Percentiles rank a stretch among this genome's conserved stretches.
These are phyloP conservation scores for Strigamia maritima DNA, from an alignment of 2,888 invertebrate species.

Conservation along the genomic window DNA sequence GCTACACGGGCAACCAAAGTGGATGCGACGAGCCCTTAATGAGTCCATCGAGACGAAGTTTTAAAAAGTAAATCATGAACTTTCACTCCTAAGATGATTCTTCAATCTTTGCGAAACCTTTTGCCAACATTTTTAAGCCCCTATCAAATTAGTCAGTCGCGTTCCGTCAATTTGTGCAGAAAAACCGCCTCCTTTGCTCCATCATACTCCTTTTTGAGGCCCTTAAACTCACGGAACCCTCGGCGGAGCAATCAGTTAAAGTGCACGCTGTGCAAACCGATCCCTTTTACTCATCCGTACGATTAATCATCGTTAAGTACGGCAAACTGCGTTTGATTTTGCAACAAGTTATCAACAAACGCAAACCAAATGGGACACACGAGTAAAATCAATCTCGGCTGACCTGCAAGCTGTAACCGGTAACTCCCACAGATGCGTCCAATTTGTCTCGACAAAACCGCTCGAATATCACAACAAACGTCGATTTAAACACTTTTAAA, in stretches of 20 bases:
- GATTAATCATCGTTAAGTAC: slow-evolving; percentile 27
- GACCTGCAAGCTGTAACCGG: background rate
- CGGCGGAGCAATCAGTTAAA: slow-evolving; percentile 19
- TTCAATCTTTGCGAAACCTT: background rate
- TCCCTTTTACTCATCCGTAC: slow-evolving; percentile 25
- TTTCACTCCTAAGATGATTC: background rate
- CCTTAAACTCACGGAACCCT: slow-evolving; percentile 1
- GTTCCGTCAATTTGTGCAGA: background rate
- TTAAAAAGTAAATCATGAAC: slow-evolving; percentile 30
- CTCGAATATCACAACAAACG: background rate
- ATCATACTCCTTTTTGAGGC: background rate
- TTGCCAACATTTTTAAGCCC: background rate
- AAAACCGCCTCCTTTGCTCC: background rate
- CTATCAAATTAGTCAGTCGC: background rate
- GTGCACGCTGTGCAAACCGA: slow-evolving; percentile 12
- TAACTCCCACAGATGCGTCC: background rate
- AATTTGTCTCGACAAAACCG: background rate
- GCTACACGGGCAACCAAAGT: background rate
- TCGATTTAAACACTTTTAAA: too few relatives aligned
- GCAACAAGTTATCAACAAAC: slow-evolving; percentile 34
- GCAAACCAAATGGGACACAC: slow-evolving; percentile 28
- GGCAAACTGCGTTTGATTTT: slow-evolving; percentile 24
- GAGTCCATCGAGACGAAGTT: slow-evolving; percentile 25
- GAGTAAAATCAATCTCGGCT: slow-evolving; percentile 13
- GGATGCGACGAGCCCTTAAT: slow-evolving; percentile 32